These are phyloP conservation scores for Caerostris extrusa DNA, from an alignment of 1,140 invertebrate species.

Conservation along the genomic window DNA sequence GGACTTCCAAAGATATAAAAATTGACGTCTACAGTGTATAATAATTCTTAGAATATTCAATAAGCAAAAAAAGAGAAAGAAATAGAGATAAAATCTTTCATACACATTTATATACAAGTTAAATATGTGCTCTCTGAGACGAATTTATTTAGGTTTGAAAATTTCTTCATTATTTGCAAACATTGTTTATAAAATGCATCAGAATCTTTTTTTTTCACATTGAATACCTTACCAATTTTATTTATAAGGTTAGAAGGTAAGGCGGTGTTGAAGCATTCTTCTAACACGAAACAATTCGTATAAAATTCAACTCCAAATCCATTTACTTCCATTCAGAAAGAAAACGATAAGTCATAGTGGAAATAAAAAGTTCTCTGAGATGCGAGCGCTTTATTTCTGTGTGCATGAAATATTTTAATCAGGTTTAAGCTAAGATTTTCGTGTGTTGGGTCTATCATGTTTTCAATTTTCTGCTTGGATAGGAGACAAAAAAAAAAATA, in stretches of 20 bases:
- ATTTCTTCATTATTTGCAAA: no score
- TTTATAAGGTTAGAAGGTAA: neutral
- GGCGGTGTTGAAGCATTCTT: neutral
- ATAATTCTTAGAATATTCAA: no score
- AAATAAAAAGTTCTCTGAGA: neutral
- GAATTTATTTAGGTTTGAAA: no score
- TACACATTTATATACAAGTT: no score
- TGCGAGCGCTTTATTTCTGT: neutral
- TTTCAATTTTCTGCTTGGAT: conserved; percentile 62
- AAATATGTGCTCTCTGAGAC: no score
- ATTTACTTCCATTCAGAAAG: neutral
- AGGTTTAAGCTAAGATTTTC: conserved; percentile 15
- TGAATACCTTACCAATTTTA: neutral
- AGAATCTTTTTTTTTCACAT: no score
- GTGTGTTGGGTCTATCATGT: conserved; percentile 40
- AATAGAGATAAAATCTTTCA: no score
- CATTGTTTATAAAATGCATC: no score
- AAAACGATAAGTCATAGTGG: neutral
- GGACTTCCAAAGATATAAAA: no score
- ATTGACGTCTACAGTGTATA: no score
- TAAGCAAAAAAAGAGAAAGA: no score
- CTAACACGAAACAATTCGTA: neutral
- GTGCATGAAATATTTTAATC: conserved; percentile 30
- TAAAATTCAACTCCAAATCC: neutral
- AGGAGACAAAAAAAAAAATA: neutral